Base-by-base conservation (phyloP, 2,797 vertebrate genomes). In the Coccyzus lansbergi region DNA sequence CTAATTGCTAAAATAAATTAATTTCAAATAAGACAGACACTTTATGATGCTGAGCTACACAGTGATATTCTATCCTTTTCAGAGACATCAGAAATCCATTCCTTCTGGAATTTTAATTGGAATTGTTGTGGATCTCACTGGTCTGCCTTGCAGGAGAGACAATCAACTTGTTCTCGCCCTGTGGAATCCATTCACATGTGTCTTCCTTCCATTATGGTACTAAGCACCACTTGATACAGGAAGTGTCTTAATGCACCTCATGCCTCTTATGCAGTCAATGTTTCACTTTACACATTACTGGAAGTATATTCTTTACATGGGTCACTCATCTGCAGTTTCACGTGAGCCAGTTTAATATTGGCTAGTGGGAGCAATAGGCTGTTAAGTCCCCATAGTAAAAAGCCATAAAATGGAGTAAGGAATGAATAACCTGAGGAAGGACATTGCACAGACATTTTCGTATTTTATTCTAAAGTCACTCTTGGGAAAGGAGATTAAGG, bases 31-130 rank as follows among this genome's bases (percentile, higher is more conserved):
- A 83, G 51, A 88, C 12, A 88, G 67, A 72, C 10, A 31, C 48
- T 62, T 46, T 12, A 34, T n/a, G n/a, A 12, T 86, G 83, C 46
- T 81, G 42, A 92, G 74, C 31, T 26, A 58, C 74, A 84, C 51
- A 78, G 9, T 25, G 26, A 81, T 26, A 72, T 29, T 82, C 55
- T 65, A 28, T 64, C 14, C 46, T 86, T 81, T 86, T 46, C 51
- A 91, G 82, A 62, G 46, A 65, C 67, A 81, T 81, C 69, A 90
- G 65, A 94, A 96, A 93, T 38, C 24, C 26, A 68, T 60, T 86
- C 56, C 19, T 85, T 60, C 52, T 49, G 72, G 83, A 90, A 94
- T 83, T 74, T 88, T 78, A 94, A 86, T n/a, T n/a, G n/a, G 33
- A 91, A 78, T 55, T 93, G 34, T 76, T 92, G 71, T 64, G 58